Evolutionary conservation across 2,888 invertebrate species (phyloP).

Genomic region (Julus scandinavius): DNA sequence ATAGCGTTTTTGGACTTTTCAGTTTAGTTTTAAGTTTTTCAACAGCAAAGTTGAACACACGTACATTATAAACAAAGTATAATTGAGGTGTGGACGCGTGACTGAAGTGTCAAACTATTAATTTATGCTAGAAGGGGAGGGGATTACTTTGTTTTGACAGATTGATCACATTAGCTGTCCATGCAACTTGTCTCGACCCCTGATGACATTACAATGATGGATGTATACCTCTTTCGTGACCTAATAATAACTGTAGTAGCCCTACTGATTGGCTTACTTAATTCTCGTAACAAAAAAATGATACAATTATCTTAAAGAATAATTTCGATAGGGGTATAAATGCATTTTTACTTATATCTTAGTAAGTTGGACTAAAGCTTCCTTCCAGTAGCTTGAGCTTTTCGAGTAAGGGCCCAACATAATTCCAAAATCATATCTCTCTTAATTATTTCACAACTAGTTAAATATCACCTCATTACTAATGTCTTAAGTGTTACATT

Average conservation of each 20-base stretch:
- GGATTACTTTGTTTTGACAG: background rate
- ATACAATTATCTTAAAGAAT: no score
- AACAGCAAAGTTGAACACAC: background rate
- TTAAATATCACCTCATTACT: no score
- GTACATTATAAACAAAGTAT: background rate
- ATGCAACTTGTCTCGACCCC: background rate
- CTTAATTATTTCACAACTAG: no score
- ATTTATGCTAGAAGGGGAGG: conserved; percentile 6
- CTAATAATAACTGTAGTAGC: background rate
- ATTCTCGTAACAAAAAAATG: no score
- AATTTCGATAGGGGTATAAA: no score
- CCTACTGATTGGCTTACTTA: background rate
- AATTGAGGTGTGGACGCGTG: background rate
- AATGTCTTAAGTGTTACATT: background rate
- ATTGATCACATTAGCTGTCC: background rate
- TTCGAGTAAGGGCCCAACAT: no score
- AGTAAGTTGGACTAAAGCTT: no score
- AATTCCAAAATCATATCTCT: background rate
- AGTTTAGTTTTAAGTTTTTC: background rate
- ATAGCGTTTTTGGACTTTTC: background rate
- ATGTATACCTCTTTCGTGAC: background rate
- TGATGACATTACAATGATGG: background rate
- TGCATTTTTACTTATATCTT: no score
- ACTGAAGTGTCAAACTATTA: background rate
- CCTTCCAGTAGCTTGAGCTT: no score